Evolutionary conservation across 2,113 vertebrate genomes (phyloP).

Genomic region (Leucosticte australis): DNA sequence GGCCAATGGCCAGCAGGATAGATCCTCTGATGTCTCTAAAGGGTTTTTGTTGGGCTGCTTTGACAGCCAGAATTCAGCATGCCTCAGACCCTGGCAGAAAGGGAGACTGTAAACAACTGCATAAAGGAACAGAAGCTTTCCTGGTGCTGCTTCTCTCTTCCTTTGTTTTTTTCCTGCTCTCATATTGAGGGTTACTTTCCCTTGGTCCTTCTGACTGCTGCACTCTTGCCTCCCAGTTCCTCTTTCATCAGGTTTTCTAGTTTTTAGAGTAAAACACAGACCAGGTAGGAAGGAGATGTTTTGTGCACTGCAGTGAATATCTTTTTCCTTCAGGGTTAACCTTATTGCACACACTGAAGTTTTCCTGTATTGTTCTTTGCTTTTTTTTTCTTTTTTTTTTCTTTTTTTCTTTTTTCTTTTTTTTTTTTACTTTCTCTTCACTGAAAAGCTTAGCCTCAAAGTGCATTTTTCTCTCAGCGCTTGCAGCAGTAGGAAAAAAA

Average conservation of each 20-base stretch:
- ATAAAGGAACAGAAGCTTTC: neutral
- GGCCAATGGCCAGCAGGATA: neutral
- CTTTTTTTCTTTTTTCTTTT: no score
- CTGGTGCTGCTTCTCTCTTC: neutral
- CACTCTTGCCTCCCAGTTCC: neutral
- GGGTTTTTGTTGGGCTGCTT: neutral
- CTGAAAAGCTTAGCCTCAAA: neutral
- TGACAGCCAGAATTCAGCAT: neutral
- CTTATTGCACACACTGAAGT: neutral
- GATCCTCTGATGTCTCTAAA: neutral
- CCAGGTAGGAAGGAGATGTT: neutral
- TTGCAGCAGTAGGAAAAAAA: neutral
- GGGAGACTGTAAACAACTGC: neutral
- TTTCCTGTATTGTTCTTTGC: neutral
- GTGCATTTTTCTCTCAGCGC: neutral
- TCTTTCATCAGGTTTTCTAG: neutral
- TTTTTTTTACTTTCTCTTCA: neutral
- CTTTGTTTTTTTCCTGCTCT: neutral
- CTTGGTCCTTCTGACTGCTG: neutral
- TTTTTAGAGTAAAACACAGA: neutral
- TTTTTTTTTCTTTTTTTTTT: neutral
- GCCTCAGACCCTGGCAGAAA: neutral
- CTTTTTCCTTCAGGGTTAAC: constrained; percentile 16
- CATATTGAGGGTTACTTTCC: neutral
- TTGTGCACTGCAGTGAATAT: neutral